These are phyloP conservation scores for Ianthella basta DNA, from an alignment of 37 sponge, comb jelly and placozoan genomes.

Conservation along the genomic window DNA sequence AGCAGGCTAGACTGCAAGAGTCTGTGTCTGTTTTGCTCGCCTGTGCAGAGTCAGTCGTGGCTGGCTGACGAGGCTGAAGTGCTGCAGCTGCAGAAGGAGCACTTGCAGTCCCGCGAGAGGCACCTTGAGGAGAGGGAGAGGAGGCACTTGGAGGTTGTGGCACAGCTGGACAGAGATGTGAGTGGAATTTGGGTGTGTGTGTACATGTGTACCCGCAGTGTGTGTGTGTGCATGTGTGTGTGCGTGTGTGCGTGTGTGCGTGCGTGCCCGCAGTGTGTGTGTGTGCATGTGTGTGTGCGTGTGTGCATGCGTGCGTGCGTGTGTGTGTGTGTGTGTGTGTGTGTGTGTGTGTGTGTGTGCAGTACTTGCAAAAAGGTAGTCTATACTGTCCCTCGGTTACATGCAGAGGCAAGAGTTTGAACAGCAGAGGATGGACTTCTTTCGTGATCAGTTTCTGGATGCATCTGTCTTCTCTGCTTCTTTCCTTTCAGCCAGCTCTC, in stretches of 20 bases:
- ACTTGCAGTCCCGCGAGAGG: neutral
- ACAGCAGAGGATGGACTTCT: conserved; percentile 42
- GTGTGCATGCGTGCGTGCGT: too few species aligned
- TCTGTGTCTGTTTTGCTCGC: neutral
- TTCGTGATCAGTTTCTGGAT: conserved; percentile 46
- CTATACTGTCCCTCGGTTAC: neutral
- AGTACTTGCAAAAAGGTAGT: neutral
- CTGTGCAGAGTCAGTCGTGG: conserved; percentile 7
- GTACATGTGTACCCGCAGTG: too few species aligned
- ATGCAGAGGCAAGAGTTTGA: conserved; percentile 49
- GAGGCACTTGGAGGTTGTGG: neutral
- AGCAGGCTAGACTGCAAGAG: too few species aligned
- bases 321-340: neutral
- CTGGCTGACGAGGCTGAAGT: neutral
- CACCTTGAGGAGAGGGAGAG: conserved; percentile 14
- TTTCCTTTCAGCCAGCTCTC: neutral
- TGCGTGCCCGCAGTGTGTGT: too few species aligned
- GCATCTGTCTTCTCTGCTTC: conserved; percentile 28
- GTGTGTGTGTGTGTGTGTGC: too few species aligned
- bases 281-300: too few species aligned
- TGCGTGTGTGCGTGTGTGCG: too few species aligned
- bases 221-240: neutral
- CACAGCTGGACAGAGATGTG: conserved; percentile 19
- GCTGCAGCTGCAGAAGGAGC: neutral
- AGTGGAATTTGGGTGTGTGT: neutral